phyloP scores from a whole-genome alignment of 2,797 vertebrate species.

The Smutsia gigantea region DNA sequence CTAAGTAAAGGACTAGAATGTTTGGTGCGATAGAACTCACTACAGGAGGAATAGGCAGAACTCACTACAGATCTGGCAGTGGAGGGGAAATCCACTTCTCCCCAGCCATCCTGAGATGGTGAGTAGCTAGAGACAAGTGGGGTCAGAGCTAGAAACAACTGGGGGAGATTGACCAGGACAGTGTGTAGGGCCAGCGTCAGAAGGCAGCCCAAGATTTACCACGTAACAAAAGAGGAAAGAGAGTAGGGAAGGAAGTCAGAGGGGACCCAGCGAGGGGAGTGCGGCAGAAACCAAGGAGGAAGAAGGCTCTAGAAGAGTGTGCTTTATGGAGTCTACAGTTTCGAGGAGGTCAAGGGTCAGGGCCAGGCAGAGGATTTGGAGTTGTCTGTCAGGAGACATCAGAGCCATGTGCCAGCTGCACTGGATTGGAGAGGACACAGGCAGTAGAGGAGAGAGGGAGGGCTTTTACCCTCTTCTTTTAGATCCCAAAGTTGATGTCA shows the following conservation, averaged over 20 bases:
- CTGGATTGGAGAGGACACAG: fast-evolving
- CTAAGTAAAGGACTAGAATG: not conserved
- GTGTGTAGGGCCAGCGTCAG: not conserved
- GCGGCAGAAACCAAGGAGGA: not conserved
- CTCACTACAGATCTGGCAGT: not conserved
- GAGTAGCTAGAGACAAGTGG: not conserved
- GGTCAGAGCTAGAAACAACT: not conserved
- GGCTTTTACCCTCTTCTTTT: not conserved
- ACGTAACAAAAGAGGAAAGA: not conserved
- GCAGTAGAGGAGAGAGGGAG: not conserved
- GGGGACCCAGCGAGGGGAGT: too few relatives aligned
- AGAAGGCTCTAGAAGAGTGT: not conserved
- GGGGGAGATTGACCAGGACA: not conserved
- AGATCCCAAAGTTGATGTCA: not conserved
- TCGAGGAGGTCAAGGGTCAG: not conserved
- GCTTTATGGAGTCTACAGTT: not conserved
- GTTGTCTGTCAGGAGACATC: not conserved
- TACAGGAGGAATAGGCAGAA: not conserved
- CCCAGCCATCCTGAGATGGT: not conserved
- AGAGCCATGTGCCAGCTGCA: not conserved
- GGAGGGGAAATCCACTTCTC: not conserved
- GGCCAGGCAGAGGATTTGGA: not conserved
- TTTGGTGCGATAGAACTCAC: not conserved
- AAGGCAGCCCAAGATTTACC: not conserved
- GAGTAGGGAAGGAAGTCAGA: not conserved